These are phyloP conservation scores for Marmota monax DNA, from an alignment of 2,113 vertebrate genomes.

Conservation along the genomic window DNA sequence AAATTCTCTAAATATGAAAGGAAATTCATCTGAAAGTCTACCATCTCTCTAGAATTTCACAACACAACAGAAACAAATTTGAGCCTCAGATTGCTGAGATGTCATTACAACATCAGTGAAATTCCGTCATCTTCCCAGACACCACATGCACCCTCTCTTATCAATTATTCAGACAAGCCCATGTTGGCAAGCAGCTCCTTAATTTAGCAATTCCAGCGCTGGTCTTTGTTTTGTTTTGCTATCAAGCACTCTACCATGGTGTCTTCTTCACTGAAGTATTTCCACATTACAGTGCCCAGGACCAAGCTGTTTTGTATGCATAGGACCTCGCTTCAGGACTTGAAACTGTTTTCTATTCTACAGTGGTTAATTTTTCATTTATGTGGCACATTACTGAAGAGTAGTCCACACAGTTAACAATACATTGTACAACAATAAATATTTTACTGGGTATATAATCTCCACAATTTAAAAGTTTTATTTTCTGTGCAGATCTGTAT, in stretches of 20 bases:
- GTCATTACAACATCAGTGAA: conserved; percentile 70
- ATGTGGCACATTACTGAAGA: conserved; percentile 83
- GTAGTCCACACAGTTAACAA: conserved; percentile 84
- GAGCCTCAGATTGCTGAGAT: conserved; percentile 68
- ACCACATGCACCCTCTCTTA: conserved; percentile 57
- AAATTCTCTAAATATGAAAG: conserved; percentile 59
- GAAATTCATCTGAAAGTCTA: conserved; percentile 52
- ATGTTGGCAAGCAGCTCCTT: conserved; percentile 78
- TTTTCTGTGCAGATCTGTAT: conserved; percentile 78
- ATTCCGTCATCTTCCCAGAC: conserved; percentile 62
- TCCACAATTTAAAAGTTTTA: conserved; percentile 84
- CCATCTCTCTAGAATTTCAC: conserved; percentile 72
- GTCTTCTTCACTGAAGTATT: conserved; percentile 83
- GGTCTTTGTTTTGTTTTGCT: conserved; percentile 84
- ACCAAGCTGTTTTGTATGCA: conserved; percentile 84
- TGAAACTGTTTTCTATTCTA: conserved; percentile 83
- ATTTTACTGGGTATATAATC: conserved; percentile 87
- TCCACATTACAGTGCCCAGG: conserved; percentile 78
- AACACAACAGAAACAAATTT: not conserved
- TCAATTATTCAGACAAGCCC: conserved; percentile 76
- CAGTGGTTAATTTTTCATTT: conserved; percentile 87
- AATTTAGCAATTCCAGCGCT: conserved; percentile 70
- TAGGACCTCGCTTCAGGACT: conserved; percentile 73
- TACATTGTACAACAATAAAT: conserved; percentile 84
- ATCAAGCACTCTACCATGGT: conserved; percentile 80